Evolutionary conservation across 2,113 vertebrate species (phyloP).

Genomic region (Urocitellus parryii): DNA sequence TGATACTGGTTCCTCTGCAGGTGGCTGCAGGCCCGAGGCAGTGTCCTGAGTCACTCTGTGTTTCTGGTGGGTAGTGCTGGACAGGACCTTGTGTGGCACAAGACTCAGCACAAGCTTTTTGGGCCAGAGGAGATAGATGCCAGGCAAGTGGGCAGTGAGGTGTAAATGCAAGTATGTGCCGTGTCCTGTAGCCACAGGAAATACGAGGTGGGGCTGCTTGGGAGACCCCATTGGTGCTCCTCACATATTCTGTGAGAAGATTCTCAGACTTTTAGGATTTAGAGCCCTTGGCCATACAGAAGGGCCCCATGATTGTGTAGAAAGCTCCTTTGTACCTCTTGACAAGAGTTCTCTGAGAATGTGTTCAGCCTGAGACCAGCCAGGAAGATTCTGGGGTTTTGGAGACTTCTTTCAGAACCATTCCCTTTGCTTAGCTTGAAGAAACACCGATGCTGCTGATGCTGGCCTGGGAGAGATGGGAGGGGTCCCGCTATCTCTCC

Average conservation of each 20-base stretch:
- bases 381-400: neutral
- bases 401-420: neutral
- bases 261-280: fast-evolving
- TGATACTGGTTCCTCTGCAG: neutral
- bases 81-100: fast-evolving
- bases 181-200: neutral
- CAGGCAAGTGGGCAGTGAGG: fast-evolving
- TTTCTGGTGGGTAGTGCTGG: neutral
- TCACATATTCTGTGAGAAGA: neutral
- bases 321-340: neutral
- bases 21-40: neutral
- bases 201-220: neutral
- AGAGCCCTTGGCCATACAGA: neutral
- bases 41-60: neutral
- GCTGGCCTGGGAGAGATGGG: neutral
- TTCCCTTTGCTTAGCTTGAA: neutral
- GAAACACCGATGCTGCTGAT: neutral
- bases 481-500: neutral
- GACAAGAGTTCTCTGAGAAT: neutral
- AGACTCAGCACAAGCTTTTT: neutral
- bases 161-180: too few relatives aligned
- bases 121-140: neutral
- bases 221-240: fast-evolving
- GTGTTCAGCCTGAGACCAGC: neutral
- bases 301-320: neutral